A percentile compares a stretch with the other conserved stretches of the same genome.
Conservation (phyloP, 2,888 invertebrate species). For the Digitonthophagus gazella region DNA sequence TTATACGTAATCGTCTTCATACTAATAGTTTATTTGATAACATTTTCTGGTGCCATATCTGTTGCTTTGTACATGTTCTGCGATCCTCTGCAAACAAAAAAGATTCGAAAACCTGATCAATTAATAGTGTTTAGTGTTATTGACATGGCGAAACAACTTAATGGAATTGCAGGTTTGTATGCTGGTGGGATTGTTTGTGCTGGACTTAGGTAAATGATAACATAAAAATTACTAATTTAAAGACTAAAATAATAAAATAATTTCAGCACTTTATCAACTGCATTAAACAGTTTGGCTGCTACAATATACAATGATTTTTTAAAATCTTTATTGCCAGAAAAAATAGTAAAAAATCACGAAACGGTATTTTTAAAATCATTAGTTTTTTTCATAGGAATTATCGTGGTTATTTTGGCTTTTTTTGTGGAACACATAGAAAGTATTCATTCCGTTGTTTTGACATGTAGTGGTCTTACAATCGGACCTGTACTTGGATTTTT, state of each 20-base stretch:
- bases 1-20: conserved; percentile 52
- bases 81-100: conserved; percentile 62
- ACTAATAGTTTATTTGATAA: conserved; percentile 57
- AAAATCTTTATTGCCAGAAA: conserved; percentile 54
- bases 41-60: conserved; percentile 60
- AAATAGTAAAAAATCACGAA: conserved; percentile 54
- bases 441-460: conserved; percentile 63
- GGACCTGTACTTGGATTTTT: conserved; percentile 67
- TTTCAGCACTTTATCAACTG: conserved; percentile 62
- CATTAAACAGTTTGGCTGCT: conserved; percentile 62
- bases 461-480: conserved; percentile 62
- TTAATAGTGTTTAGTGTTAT: conserved; percentile 69
- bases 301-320: conserved; percentile 66
- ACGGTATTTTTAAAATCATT: conserved; percentile 60
- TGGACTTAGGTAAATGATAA: conserved; percentile 57
- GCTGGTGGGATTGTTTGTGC: conserved; percentile 74
- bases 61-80: conserved; percentile 65
- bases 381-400: conserved; percentile 55
- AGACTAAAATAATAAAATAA: no score
- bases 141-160: conserved; percentile 63
- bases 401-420: conserved; percentile 72
- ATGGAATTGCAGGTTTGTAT: conserved; percentile 73
- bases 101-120: conserved; percentile 58
- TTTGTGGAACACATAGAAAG: conserved; percentile 64
- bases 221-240: no score